A percentile compares a stretch with the other conserved stretches of the same genome.
Conservation (phyloP, 2,113 vertebrate genomes). For the Stercorarius parasiticus region DNA sequence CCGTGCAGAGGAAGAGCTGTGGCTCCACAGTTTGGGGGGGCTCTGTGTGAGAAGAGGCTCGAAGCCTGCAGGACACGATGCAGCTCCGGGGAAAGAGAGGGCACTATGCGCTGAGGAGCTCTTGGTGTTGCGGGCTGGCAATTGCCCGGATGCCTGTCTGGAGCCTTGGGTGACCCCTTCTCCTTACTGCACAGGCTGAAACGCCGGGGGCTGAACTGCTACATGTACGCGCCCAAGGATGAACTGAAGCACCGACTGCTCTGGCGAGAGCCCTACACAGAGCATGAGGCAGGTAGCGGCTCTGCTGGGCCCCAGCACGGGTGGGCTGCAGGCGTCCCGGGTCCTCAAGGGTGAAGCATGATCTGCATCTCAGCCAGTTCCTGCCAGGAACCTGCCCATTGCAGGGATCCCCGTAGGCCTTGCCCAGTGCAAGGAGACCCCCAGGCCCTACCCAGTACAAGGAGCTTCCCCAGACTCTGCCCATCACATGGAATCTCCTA, state of each 20-base stretch:
- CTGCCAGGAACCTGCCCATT: not conserved
- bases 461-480: not conserved
- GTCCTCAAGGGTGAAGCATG: not conserved
- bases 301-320: not conserved
- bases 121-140: not conserved
- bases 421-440: not conserved
- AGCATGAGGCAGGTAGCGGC: constrained; percentile 81
- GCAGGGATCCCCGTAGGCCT: not conserved
- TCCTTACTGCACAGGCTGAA: constrained; percentile 39
- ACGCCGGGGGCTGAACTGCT: constrained; percentile 80
- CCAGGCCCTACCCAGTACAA: not conserved
- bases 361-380: not conserved
- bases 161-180: not conserved
- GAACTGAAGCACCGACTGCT: constrained; percentile 87
- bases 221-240: constrained; percentile 86
- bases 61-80: fast-evolving
- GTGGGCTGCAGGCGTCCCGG: not conserved
- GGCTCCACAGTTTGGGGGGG: not conserved
- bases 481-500: not conserved
- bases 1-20: not conserved
- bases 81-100: not conserved
- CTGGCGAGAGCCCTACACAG: constrained; percentile 87
- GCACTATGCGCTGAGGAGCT: fast-evolving
- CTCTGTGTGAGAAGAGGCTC: not conserved
- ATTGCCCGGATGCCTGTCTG: fast-evolving